Base-by-base conservation (phyloP, 2,888 invertebrate species). In the Hetaerina titia region DNA sequence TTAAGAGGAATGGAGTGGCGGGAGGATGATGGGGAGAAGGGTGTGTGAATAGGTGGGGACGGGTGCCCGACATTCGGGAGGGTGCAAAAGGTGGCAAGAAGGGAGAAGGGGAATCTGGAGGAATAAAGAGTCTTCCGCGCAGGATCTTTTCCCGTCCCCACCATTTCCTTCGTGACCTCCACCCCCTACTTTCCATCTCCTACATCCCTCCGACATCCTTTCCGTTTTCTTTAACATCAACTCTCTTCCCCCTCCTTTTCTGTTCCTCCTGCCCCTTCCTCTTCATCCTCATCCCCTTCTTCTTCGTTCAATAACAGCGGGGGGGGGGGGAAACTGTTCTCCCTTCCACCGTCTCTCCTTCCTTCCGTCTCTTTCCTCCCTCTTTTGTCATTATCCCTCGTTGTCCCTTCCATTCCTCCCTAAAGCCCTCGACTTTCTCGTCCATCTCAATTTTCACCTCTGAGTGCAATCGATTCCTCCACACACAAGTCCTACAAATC, bases 101-200 rank as follows among this genome's bases (percentile, higher is more conserved):
- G 57, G 13, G 58, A 57, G 15, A 19, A 15, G 90, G 64, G 90
- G 90, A 64, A 45, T 4, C 4, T 4, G 64, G n/a, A n/a, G 92
- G 69, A 92, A 92, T 69, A 92, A 92, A 64, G 92, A 64, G 57
- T 89, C 57, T 89, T 89, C 89, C 89, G 64, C 69, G 63, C 69
- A 31, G 92, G 69, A 69, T 69, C 56, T 25, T 56, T 13, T 45
- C 63, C 45, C 58, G 60, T 19, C 58, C n/a, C 89, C 56, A 45
- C 90, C 63, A 63, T 64, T 57, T 57, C 89, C 89, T 57, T 7
- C 69, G n/a, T 15, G 17, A 45, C n/a, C 89, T 57, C 15, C 58
- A 9, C 22, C 57, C 22, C 57, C 22, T 89, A 57, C 58, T n/a
- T n/a, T 22, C 17, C 89, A 31, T 15, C 9, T 57, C 22, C 56